Evolutionary conservation across 2,113 vertebrate genomes (phyloP).

Genomic region (Hippocampus abdominalis): DNA sequence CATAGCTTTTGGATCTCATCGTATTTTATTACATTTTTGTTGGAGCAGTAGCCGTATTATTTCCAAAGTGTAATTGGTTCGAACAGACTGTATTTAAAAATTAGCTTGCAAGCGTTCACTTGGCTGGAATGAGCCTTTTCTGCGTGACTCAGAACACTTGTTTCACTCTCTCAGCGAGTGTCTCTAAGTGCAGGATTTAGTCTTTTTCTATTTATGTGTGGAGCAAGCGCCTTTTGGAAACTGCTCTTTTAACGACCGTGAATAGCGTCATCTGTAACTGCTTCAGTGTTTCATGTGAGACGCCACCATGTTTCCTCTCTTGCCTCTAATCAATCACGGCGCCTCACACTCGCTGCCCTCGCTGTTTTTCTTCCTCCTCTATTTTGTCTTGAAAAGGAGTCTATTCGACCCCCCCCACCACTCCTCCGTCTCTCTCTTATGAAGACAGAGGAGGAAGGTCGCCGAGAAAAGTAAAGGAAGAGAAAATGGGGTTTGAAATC

Average conservation of each 20-base stretch:
- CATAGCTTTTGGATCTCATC: neutral
- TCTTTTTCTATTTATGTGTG: neutral
- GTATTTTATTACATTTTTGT: neutral
- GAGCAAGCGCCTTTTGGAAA: conserved; percentile 34
- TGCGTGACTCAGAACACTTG: conserved; percentile 15
- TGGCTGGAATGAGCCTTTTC: conserved; percentile 7
- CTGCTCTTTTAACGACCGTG: conserved; percentile 39
- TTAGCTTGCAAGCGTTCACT: conserved; percentile 9
- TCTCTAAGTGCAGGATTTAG: conserved; percentile 21
- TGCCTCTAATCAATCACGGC: conserved; percentile 64
- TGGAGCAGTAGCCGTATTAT: neutral
- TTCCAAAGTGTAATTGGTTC: neutral
- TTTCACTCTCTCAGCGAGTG: conserved; percentile 22
- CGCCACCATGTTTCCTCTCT: conserved; percentile 34
- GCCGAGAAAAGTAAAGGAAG: conserved; percentile 22
- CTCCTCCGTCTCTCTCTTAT: conserved; percentile 19
- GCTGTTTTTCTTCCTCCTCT: conserved; percentile 29
- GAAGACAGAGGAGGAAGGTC: conserved; percentile 29
- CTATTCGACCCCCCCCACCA: neutral
- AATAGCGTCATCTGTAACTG: conserved; percentile 49
- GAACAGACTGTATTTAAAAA: conserved; percentile 7
- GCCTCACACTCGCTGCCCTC: conserved; percentile 18
- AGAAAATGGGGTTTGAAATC: conserved; percentile 19
- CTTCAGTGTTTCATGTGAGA: conserved; percentile 55
- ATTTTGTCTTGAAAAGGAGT: conserved; percentile 31